Evolutionary conservation across 2,888 invertebrate genomes (phyloP).

Genomic region (Caradrina clavipalpis): DNA sequence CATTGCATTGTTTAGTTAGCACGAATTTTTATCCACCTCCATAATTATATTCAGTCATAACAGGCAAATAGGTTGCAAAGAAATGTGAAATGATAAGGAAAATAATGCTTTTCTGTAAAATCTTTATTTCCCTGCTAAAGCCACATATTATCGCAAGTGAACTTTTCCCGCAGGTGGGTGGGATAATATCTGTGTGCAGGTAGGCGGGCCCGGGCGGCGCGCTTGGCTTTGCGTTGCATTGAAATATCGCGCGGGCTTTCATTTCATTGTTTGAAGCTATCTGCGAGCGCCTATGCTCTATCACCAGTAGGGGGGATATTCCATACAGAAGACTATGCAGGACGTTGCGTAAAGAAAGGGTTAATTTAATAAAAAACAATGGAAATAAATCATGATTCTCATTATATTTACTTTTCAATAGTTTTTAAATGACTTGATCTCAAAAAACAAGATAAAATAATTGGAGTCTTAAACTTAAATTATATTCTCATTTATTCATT

Average conservation of each 20-base stretch:
- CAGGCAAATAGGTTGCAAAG: not conserved
- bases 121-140: conserved; percentile 13
- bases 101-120: conserved; percentile 23
- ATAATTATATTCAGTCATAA: not conserved
- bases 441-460: not conserved
- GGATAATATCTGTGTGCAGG: conserved; percentile 56
- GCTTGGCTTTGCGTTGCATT: conserved; percentile 69
- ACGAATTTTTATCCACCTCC: not conserved
- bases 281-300: conserved; percentile 69
- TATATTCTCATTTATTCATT: no score
- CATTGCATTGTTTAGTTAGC: not conserved
- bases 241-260: conserved; percentile 81
- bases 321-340: conserved; percentile 3
- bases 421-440: no score
- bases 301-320: conserved; percentile 55
- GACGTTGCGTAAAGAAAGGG: conserved; percentile 16
- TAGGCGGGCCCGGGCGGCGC: conserved; percentile 60
- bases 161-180: conserved; percentile 43
- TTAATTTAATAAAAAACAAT: no score
- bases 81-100: not conserved
- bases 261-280: conserved; percentile 87
- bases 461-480: not conserved
- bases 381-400: no score
- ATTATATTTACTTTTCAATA: no score
- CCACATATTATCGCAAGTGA: conserved; percentile 23